Conservation (phyloP, 2,888 invertebrate genomes). For the Mechanitis messenoides region DNA sequence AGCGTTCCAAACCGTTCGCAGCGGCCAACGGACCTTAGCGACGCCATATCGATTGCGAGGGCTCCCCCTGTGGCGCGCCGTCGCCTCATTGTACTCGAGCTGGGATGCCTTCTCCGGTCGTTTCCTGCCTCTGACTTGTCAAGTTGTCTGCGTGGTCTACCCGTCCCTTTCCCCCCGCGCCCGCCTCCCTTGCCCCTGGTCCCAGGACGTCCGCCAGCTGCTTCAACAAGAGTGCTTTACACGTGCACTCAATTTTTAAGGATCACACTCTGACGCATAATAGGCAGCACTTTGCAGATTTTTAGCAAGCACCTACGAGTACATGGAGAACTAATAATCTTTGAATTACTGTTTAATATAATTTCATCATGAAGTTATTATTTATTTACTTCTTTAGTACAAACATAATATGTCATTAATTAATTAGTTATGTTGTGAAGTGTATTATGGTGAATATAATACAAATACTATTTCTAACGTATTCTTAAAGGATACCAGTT, state of each 20-base stretch:
- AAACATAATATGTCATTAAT: too few species aligned
- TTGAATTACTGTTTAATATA: too few species aligned
- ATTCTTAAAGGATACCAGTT: too few species aligned
- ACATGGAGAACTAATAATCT: background rate
- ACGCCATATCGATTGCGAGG: slow-evolving; percentile 77
- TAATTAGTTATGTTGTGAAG: too few species aligned
- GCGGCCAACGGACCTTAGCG: slow-evolving; percentile 77
- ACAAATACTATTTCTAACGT: too few species aligned
- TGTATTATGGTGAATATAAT: too few species aligned
- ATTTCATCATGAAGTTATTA: too few species aligned
- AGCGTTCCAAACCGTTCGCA: slow-evolving; percentile 71
- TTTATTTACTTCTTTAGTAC: too few species aligned
- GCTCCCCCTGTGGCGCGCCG: slow-evolving; percentile 75
- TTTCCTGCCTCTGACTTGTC: slow-evolving; percentile 67
- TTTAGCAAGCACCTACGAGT: background rate
- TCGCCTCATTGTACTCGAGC: slow-evolving; percentile 69
- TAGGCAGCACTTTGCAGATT: background rate
- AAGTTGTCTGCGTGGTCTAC: slow-evolving; percentile 50
- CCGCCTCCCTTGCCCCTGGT: slow-evolving; percentile 37
- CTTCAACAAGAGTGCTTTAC: slow-evolving; percentile 45
- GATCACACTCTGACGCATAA: slow-evolving; percentile 17
- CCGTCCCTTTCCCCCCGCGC: slow-evolving; percentile 38
- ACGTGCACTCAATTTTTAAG: slow-evolving; percentile 26
- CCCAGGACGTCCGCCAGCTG: slow-evolving; percentile 65
- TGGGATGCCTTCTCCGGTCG: slow-evolving; percentile 73